These are phyloP conservation scores for Scalopus aquaticus DNA, from an alignment of 2,113 vertebrate species.

Conservation along the genomic window DNA sequence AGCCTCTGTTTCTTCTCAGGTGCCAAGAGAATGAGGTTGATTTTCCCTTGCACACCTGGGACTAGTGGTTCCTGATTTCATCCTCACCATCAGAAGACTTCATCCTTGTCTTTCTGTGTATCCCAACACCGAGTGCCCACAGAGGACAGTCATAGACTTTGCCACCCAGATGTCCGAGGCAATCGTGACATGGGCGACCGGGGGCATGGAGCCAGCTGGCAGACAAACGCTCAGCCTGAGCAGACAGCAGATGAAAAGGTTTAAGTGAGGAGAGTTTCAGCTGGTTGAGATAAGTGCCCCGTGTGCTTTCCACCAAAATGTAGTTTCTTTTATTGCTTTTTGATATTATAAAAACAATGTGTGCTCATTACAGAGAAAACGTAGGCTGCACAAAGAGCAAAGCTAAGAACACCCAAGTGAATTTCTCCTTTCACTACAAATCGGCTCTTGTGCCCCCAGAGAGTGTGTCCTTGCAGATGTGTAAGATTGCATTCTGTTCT, in stretches of 20 bases:
- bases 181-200: not conserved
- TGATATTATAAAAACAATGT: not conserved
- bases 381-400: not conserved
- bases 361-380: not conserved
- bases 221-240: not conserved
- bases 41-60: not conserved
- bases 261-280: not conserved
- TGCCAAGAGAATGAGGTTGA: not conserved
- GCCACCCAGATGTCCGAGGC: slow-evolving; percentile 8
- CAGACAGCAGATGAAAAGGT: not conserved
- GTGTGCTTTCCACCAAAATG: not conserved
- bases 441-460: not conserved
- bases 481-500: not conserved
- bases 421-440: not conserved
- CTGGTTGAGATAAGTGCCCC: not conserved
- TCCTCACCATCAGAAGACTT: not conserved
- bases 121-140: not conserved
- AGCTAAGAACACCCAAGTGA: not conserved
- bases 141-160: not conserved
- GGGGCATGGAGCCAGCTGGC: not conserved
- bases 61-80: not conserved
- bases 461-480: not conserved
- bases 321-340: not conserved
- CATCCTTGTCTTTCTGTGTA: not conserved
- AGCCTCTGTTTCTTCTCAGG: not conserved